Evolutionary conservation across 2,888 invertebrate genomes (phyloP).

Genomic region (Drosophila phalerata): DNA sequence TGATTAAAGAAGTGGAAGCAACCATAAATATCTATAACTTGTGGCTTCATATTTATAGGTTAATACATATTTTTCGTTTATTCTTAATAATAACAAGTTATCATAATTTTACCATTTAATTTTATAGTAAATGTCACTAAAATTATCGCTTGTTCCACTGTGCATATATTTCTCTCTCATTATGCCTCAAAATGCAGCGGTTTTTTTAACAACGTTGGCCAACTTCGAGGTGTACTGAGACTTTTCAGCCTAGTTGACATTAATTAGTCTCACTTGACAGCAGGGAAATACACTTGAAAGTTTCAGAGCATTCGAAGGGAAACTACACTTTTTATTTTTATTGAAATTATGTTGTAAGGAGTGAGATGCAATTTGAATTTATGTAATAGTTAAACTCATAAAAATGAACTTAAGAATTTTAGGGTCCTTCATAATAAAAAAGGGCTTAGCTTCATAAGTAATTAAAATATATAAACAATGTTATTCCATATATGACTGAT

Average conservation of each 20-base stretch:
- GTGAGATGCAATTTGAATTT: background rate
- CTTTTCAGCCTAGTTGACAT: conserved; percentile 17
- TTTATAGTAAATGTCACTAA: background rate
- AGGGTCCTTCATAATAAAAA: too few relatives aligned
- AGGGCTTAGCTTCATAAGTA: too few relatives aligned
- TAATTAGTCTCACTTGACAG: conserved; percentile 64
- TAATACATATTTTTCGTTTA: background rate
- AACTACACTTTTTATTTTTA: background rate
- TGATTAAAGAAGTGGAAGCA: background rate
- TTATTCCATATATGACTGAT: background rate
- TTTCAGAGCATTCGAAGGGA: background rate
- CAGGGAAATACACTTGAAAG: background rate
- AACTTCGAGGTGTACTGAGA: conserved; percentile 7
- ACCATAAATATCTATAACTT: background rate
- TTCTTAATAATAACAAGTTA: too few relatives aligned
- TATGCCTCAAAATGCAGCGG: conserved; percentile 11
- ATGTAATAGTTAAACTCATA: background rate
- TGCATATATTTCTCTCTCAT: conserved; percentile 21
- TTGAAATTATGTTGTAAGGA: background rate
- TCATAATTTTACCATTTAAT: background rate
- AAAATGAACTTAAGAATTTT: too few relatives aligned
- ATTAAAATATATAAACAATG: background rate
- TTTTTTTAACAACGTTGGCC: conserved; percentile 15
- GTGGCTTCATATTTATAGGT: background rate
- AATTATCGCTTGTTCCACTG: conserved; percentile 2